Base-by-base conservation (phyloP, 30 jellyfish, hydroid and myxozoan genomes). In the Hydra vulgaris region DNA sequence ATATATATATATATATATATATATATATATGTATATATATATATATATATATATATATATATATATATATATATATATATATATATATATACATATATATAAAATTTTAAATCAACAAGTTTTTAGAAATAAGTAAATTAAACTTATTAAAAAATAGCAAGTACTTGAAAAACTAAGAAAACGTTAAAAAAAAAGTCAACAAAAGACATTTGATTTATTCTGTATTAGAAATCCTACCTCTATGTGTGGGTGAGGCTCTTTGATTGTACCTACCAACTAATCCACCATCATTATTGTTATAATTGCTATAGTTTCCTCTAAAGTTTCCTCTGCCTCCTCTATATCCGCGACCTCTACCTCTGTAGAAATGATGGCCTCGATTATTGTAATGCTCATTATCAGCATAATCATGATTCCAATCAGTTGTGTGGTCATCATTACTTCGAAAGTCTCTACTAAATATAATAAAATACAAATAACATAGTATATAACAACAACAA, bases 261-360 rank as follows among this genome's bases (percentile, higher is more conserved):
- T 23, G 69, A 40, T 40, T 40, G 61, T 40, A 40, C 12, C 61
- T 40, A 40, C 61, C 12, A 40, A 40, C 61, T 86, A 15, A 87
- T 89, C 95, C 95, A 86, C 95, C 95, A 86, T 86, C 87, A 86
- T 23, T 72, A 25, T 75, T 52, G 77, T 18, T 86, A 76, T 78
- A 24, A 88, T 71, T 84, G 0, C 82, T 90, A 56, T 77, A 87
- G 18, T 90, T 74, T 15, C 85, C 84, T 61, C 96, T 56, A 86
- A 74, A 84, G 0, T 70, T 74, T 20, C 84, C 85, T 20, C 83
- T 88, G 15, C 89, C 95, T 18, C 95, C 84, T 54, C 88, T 88
- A 53, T 84, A 61, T 73, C 89, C 88, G 7, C 95, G 88, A 1
- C 95, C 92, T 76, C n/a, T 83, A 53, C 67, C 74, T 88, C 75